Evolutionary conservation across 2,888 invertebrate genomes (phyloP).

Genomic region (Parnassius orleans): DNA sequence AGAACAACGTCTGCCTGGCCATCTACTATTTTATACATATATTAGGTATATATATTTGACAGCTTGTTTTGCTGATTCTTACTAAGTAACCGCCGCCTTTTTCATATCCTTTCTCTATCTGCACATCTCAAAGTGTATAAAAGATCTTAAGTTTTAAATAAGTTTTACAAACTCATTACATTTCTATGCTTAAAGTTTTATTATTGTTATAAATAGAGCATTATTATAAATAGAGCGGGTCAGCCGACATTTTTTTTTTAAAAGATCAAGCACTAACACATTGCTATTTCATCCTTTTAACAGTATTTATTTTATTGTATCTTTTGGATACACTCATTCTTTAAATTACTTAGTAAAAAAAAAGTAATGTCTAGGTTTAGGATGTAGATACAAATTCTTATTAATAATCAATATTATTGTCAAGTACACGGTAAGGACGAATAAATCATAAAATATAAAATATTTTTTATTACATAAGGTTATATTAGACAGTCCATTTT

Average conservation of each 20-base stretch:
- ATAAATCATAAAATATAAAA: conserved; percentile 29
- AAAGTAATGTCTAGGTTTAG: not conserved
- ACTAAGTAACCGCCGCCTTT: too few species aligned
- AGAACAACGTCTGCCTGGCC: too few species aligned
- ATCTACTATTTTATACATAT: too few species aligned
- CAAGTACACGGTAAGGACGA: conserved; percentile 47
- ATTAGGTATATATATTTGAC: too few species aligned
- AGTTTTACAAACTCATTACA: conserved; percentile 16
- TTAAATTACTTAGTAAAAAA: too few species aligned
- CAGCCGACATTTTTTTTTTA: not conserved
- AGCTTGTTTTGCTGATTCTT: too few species aligned
- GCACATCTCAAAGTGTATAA: conserved; percentile 1
- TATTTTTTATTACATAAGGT: not conserved
- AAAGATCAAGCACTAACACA: too few species aligned
- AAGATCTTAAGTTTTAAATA: conserved; percentile 25
- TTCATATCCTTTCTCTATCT: too few species aligned
- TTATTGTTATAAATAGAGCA: conserved; percentile 28
- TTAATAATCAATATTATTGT: conserved; percentile 44
- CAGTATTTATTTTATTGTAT: too few species aligned
- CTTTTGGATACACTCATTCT: too few species aligned
- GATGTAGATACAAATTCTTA: conserved; percentile 5
- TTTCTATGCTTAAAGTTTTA: conserved; percentile 19
- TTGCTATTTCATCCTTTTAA: too few species aligned
- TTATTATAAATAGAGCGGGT: conserved; percentile 9
- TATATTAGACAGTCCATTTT: too few species aligned